Conservation (phyloP, 2,797 vertebrate genomes). For the Melanogrammus aeglefinus region DNA sequence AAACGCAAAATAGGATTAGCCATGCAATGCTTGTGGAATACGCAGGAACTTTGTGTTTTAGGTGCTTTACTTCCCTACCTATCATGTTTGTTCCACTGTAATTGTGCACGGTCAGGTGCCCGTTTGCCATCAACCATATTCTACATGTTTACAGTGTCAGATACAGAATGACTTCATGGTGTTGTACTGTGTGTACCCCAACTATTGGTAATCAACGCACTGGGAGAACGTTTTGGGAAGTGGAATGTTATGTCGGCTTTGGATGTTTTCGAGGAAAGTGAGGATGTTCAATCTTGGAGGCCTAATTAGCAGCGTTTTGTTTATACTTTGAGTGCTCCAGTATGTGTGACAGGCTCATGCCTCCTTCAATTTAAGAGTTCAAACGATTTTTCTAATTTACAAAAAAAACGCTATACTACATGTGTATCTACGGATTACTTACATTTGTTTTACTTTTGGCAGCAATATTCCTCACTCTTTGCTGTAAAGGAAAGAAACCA, state of each 20-base stretch:
- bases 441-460: background rate
- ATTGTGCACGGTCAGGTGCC: background rate
- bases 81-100: conserved; percentile 10
- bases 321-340: too few relatives aligned
- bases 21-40: conserved; percentile 39
- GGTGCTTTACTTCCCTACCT: background rate
- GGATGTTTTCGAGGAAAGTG: background rate
- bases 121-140: conserved; percentile 8
- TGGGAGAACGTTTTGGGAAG: background rate
- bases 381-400: background rate
- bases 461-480: background rate
- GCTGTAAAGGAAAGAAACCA: background rate
- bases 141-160: conserved; percentile 31
- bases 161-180: conserved; percentile 19
- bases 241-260: background rate
- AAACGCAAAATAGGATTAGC: conserved; percentile 11
- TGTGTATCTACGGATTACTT: background rate
- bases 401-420: too few relatives aligned
- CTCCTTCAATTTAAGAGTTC: background rate
- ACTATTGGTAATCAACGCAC: background rate
- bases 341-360: background rate
- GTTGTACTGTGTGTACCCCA: conserved; percentile 34
- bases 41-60: conserved; percentile 30
- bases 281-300: background rate
- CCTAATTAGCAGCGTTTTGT: too few relatives aligned